Percentiles rank a stretch among this genome's conserved stretches.
These are phyloP conservation scores for Catharus bicknelli DNA, from an alignment of 2,113 vertebrate species.

Conservation along the genomic window DNA sequence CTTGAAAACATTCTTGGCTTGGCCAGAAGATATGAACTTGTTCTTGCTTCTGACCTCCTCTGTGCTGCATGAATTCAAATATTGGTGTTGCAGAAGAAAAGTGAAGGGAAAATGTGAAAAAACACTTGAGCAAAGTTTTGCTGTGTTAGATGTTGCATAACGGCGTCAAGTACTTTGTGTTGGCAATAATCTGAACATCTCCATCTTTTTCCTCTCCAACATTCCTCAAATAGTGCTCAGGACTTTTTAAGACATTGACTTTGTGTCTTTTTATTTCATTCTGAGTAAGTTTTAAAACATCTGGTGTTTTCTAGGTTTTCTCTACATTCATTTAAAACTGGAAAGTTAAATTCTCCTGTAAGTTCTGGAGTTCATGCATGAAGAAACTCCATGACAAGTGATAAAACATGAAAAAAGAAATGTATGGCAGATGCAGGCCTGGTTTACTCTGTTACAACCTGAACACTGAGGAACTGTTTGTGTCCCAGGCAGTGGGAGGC, in stretches of 20 bases:
- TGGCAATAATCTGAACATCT: not conserved
- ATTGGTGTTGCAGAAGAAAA: not conserved
- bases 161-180: fast-evolving
- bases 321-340: not conserved
- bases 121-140: not conserved
- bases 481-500: not conserved
- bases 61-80: not conserved
- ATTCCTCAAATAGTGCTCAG: not conserved
- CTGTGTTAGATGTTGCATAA: not conserved
- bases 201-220: not conserved
- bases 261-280: not conserved
- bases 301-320: not conserved
- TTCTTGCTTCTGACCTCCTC: slow-evolving; percentile 11
- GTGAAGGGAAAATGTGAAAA: not conserved
- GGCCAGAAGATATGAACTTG: not conserved
- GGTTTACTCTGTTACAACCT: not conserved
- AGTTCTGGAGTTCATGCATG: not conserved
- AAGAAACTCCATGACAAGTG: not conserved
- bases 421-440: not conserved
- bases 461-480: not conserved
- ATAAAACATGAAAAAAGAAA: not conserved
- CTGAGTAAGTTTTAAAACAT: not conserved
- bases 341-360: not conserved
- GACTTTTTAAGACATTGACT: not conserved
- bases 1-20: slow-evolving; percentile 13